Percentiles rank a stretch among this genome's conserved stretches.
phyloP scores from a whole-genome alignment of 2,888 invertebrate species.

The Imbricaverruca yamaguchii region DNA sequence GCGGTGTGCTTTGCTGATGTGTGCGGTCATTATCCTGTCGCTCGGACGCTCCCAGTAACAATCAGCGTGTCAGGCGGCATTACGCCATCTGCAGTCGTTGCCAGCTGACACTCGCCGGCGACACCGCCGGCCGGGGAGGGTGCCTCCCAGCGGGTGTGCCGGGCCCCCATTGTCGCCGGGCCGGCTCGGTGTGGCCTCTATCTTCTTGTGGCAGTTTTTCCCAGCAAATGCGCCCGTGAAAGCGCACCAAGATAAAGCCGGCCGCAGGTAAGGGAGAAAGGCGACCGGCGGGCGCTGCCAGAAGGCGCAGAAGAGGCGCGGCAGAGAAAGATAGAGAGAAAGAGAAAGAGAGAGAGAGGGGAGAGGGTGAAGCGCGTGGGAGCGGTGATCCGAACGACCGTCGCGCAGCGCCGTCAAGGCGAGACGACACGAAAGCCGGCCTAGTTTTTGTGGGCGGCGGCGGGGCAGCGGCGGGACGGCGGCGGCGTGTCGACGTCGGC shows the following conservation, averaged over 20 bases:
- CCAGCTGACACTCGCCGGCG: background rate
- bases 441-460: background rate
- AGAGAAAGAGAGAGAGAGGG: no score
- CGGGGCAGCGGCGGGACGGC: background rate
- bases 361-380: no score
- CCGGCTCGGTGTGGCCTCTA: background rate
- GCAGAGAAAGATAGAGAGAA: no score
- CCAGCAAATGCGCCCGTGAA: background rate
- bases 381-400: no score
- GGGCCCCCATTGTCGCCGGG: background rate
- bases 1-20: background rate
- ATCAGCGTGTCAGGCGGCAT: background rate
- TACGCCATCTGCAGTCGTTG: background rate
- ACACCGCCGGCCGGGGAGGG: background rate
- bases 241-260: background rate
- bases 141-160: background rate
- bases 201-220: background rate
- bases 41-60: background rate
- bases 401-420: no score
- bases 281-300: background rate
- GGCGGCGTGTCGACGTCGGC: background rate
- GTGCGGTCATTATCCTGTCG: background rate
- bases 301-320: background rate
- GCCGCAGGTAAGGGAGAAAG: background rate
- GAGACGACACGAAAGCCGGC: background rate